Percentiles rank a stretch among this genome's conserved stretches.
Evolutionary conservation across 2,888 invertebrate genomes (phyloP).

Genomic region (Melieria omissa): DNA sequence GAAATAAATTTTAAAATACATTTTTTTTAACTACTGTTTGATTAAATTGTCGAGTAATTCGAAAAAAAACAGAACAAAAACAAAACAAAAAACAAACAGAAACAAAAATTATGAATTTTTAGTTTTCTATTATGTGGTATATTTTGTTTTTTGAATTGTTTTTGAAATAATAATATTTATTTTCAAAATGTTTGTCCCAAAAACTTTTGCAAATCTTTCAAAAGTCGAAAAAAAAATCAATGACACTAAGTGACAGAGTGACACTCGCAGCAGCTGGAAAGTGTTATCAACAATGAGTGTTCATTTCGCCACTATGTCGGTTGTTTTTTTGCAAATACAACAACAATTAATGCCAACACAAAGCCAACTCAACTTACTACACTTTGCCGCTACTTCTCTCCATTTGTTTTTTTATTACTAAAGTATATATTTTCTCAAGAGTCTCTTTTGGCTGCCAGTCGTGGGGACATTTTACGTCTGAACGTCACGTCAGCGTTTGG

Average conservation of each 20-base stretch:
- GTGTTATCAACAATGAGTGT: conserved; percentile 8
- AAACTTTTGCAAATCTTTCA: not conserved
- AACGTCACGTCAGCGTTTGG: not conserved
- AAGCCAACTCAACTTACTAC: not conserved
- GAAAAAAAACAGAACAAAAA: too few species aligned
- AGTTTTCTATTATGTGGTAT: too few species aligned
- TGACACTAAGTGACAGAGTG: not conserved
- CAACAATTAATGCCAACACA: not conserved
- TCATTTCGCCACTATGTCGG: not conserved
- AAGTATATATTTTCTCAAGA: not conserved
- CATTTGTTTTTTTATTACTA: not conserved
- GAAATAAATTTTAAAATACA: too few species aligned
- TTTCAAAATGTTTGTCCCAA: too few species aligned
- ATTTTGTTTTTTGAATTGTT: too few species aligned
- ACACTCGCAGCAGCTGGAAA: conserved; percentile 24
- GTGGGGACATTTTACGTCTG: not conserved
- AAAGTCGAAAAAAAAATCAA: not conserved
- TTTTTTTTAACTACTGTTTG: too few species aligned
- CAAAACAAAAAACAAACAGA: too few species aligned
- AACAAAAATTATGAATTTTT: too few species aligned
- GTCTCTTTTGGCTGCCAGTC: not conserved
- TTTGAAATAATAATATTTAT: too few species aligned
- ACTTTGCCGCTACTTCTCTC: not conserved
- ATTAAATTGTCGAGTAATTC: too few species aligned
- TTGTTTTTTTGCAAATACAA: not conserved